Evolutionary conservation across 2,888 invertebrate genomes (phyloP).

Genomic region (Leptinotarsa haldemani): DNA sequence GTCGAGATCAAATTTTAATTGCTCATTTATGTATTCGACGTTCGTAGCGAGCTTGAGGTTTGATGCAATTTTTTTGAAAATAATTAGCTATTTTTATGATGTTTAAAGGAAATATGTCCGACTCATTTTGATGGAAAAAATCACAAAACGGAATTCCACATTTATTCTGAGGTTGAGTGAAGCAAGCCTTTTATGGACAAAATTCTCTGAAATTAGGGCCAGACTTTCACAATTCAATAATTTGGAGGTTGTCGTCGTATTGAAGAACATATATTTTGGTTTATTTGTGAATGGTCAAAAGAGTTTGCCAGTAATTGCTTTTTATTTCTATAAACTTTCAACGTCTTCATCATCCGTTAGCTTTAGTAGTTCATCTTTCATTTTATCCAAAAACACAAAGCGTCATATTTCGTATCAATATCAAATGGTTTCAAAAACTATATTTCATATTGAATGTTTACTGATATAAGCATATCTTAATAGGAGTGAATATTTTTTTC

Average conservation of each 20-base stretch:
- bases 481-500: no score
- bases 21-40: slow-evolving; percentile 20
- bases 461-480: no score
- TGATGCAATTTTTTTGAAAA: slow-evolving; percentile 23
- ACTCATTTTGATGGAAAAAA: slow-evolving; percentile 2
- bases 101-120: slow-evolving; percentile 7
- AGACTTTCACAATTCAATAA: not conserved
- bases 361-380: no score
- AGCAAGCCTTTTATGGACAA: not conserved
- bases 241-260: not conserved
- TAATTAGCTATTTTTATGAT: slow-evolving; percentile 20
- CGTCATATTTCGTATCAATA: no score
- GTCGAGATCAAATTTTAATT: slow-evolving; percentile 37
- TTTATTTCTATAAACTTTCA: no score
- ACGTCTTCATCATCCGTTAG: no score
- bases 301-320: no score
- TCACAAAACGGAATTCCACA: slow-evolving; percentile 5
- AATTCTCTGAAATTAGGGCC: slow-evolving; percentile 1
- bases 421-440: no score
- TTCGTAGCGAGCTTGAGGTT: slow-evolving; percentile 23
- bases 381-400: no score
- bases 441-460: no score
- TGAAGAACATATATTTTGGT: no score
- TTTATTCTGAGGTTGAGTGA: not conserved
- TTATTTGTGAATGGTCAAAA: no score